Conservation (phyloP, 2,888 invertebrate species). For the Acanthosepion lycidas region DNA sequence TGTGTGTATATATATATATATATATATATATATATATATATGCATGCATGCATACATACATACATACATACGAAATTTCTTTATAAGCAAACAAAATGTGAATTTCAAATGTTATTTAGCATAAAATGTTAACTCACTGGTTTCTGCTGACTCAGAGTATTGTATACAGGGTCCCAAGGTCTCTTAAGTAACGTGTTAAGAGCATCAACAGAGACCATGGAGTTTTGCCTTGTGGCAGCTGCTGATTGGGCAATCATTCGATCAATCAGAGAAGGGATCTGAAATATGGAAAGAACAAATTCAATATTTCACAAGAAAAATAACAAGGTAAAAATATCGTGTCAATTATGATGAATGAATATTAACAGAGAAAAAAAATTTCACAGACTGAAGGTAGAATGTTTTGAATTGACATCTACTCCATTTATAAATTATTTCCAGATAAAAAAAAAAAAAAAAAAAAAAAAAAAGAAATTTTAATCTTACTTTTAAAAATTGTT, state of each 20-base stretch:
- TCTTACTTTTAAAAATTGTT: no score
- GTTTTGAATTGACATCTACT: no score
- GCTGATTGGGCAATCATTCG: constrained; percentile 79
- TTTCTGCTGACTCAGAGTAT: constrained; percentile 79
- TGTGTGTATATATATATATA: no score
- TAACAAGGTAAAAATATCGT: no score
- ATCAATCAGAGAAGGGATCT: constrained; percentile 84
- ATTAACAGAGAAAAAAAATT: neutral
- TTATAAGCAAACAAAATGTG: no score
- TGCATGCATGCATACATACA: no score
- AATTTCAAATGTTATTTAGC: neutral
- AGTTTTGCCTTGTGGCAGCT: constrained; percentile 52
- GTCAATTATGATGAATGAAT: neutral
- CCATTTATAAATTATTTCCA: no score
- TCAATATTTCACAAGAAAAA: neutral
- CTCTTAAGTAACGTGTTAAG: constrained; percentile 81
- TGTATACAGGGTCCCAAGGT: constrained; percentile 84
- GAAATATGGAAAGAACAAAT: constrained; percentile 62
- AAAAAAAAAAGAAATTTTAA: no score
- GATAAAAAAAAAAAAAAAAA: no score
- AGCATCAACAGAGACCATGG: constrained; percentile 79
- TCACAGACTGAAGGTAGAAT: no score
- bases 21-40: no score
- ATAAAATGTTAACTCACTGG: constrained; percentile 76
- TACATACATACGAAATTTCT: no score